A percentile compares a stretch with the other conserved stretches of the same genome.
Evolutionary conservation across 92 coral and sea anemone genomes (phyloP).

Genomic region (Epizoanthus ramosus): DNA sequence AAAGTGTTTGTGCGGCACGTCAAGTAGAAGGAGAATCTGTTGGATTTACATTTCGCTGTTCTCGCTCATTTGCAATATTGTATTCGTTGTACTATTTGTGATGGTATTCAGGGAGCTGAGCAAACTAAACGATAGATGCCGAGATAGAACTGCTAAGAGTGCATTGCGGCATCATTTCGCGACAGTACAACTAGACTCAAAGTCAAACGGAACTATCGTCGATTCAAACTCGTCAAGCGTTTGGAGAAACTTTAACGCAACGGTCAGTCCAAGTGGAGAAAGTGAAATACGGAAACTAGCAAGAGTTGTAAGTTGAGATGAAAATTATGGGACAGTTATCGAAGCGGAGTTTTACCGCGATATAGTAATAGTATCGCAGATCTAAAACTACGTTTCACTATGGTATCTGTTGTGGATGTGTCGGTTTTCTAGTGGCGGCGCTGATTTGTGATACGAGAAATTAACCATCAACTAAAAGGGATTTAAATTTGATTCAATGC

Average conservation of each 20-base stretch:
- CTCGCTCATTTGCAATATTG: constrained; percentile 78
- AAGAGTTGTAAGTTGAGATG: constrained; percentile 25
- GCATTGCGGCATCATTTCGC: constrained; percentile 31
- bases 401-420: constrained; percentile 12
- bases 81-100: constrained; percentile 83
- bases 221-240: constrained; percentile 10
- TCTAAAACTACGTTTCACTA: constrained; percentile 9
- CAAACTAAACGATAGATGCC: constrained; percentile 67
- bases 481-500: constrained; percentile 34
- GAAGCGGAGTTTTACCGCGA: constrained; percentile 24
- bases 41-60: constrained; percentile 52
- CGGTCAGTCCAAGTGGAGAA: constrained; percentile 21
- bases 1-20: constrained; percentile 66
- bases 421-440: constrained; percentile 19
- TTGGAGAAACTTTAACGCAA: constrained; percentile 8
- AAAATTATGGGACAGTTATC: constrained; percentile 16
- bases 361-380: neutral
- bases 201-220: constrained; percentile 33
- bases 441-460: constrained; percentile 25
- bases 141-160: constrained; percentile 27
- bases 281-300: neutral
- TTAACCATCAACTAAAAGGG: constrained; percentile 16
- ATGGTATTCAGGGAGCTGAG: constrained; percentile 79
- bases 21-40: constrained; percentile 35
- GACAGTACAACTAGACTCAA: constrained; percentile 2